Percentiles rank a stretch among this genome's conserved stretches.
Evolutionary conservation across 2,797 vertebrate genomes (phyloP).

Genomic region (Anomalospiza imberbis): DNA sequence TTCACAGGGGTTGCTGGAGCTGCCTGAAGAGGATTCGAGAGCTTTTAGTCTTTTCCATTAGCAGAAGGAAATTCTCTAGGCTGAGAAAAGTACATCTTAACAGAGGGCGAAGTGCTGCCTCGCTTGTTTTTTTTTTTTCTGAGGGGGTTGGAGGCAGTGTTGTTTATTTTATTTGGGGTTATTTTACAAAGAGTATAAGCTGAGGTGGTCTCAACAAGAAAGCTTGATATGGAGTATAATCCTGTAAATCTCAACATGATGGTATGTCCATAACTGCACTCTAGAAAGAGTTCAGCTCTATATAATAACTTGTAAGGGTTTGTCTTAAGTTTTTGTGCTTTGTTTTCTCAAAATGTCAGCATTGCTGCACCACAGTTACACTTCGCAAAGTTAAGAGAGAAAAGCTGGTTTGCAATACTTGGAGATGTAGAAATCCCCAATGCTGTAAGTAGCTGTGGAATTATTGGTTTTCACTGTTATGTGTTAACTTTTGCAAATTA

Average conservation of each 20-base stretch:
- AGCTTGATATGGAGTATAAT: rapidly evolving
- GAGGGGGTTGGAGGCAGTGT: rapidly evolving
- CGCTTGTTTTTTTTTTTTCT: not conserved
- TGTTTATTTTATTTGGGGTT: not conserved
- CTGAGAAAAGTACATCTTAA: not conserved
- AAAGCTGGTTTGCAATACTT: not conserved
- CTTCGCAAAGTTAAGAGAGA: not conserved
- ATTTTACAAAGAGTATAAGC: not conserved
- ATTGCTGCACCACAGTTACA: rapidly evolving
- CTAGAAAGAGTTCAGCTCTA: not conserved
- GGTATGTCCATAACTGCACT: not conserved
- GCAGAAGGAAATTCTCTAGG: not conserved
- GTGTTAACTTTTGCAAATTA: not conserved
- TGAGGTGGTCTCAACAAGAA: not conserved
- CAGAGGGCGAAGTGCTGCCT: too few species aligned
- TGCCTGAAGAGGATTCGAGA: not conserved
- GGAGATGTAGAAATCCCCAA: not conserved
- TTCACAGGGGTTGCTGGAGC: not conserved
- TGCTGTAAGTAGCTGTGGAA: not conserved
- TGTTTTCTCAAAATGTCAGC: not conserved
- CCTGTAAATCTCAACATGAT: not conserved
- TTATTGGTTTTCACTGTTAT: not conserved
- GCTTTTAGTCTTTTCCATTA: rapidly evolving
- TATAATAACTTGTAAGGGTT: not conserved
- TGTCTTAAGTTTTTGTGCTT: rapidly evolving